Evolutionary conservation across 2,888 invertebrate species (phyloP).

Genomic region (Hypolimnas misippus): DNA sequence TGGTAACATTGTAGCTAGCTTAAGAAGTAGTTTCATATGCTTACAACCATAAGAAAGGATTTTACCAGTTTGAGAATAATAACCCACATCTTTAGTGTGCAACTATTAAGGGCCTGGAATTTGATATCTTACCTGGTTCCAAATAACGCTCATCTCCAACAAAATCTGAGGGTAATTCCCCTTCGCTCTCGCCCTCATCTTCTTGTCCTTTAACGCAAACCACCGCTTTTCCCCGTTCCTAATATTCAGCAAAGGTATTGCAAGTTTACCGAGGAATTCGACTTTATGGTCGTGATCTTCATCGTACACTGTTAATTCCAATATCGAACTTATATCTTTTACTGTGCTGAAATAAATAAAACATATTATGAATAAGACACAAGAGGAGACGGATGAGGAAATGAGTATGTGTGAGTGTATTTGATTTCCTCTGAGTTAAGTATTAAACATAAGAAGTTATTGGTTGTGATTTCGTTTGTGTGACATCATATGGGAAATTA

Average conservation of each 20-base stretch:
- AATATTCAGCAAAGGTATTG: conserved; percentile 93
- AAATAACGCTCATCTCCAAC: conserved; percentile 95
- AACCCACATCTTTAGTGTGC: too few relatives aligned
- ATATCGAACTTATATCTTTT: conserved; percentile 97
- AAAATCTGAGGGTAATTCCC: conserved; percentile 95
- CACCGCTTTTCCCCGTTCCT: conserved; percentile 96
- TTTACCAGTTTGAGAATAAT: too few relatives aligned
- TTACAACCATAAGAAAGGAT: too few relatives aligned
- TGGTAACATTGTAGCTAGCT: too few relatives aligned
- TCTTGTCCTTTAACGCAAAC: conserved; percentile 98
- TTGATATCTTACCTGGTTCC: conserved; percentile 95
- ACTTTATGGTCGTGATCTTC: conserved; percentile 99
- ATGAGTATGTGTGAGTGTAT: too few relatives aligned
- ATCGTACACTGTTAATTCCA: conserved; percentile 98
- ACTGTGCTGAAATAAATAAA: conserved; percentile 86
- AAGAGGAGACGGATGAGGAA: not conserved
- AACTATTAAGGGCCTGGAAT: too few relatives aligned
- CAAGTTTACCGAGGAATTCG: conserved; percentile 97
- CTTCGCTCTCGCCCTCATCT: conserved; percentile 94
- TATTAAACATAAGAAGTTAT: too few relatives aligned
- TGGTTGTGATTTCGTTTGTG: too few relatives aligned
- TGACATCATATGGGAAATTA: too few relatives aligned
- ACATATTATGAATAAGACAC: not conserved
- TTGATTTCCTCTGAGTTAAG: too few relatives aligned
- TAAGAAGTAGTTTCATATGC: too few relatives aligned